phyloP scores from a whole-genome alignment of 2,797 vertebrate species.

The Poeciliopsis turneri region DNA sequence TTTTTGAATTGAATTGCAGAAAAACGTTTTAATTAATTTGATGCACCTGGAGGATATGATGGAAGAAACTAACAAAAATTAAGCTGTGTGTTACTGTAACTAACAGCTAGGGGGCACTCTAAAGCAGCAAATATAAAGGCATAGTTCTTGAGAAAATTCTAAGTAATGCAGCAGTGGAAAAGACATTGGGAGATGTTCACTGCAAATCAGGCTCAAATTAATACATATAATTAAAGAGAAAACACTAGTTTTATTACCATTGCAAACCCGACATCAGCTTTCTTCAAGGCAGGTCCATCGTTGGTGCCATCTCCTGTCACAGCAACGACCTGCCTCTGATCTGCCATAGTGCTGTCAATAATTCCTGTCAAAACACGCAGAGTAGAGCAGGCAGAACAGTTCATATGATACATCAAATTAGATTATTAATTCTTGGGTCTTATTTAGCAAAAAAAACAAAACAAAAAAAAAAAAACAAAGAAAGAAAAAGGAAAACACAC shows the following conservation, averaged over 20 bases:
- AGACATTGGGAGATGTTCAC: conserved; percentile 48
- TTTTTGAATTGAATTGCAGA: not conserved
- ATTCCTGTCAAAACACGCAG: conserved; percentile 83
- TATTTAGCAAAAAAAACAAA: not conserved
- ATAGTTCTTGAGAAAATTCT: conserved; percentile 24
- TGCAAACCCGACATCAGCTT: conserved; percentile 98
- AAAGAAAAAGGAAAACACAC: not conserved
- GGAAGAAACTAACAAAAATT: not conserved
- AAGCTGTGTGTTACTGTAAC: conserved; percentile 9
- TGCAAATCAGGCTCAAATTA: conserved; percentile 22
- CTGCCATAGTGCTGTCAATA: conserved; percentile 94
- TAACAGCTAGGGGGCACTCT: conserved; percentile 69
- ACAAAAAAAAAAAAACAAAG: not conserved
- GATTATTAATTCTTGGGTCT: not conserved
- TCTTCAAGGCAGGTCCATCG: conserved; percentile 97
- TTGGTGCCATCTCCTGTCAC: conserved; percentile 99
- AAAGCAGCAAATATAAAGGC: conserved; percentile 45
- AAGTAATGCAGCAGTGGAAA: conserved; percentile 58
- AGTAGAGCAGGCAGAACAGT: conserved; percentile 45
- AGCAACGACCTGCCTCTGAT: conserved; percentile 97
- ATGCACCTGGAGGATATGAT: not conserved
- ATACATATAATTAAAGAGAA: not conserved
- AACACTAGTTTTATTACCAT: conserved; percentile 84
- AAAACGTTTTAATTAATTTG: not conserved
- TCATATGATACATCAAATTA: not conserved